Evolutionary conservation across 2,888 invertebrate genomes (phyloP).

Genomic region (Euzophera pinguis): DNA sequence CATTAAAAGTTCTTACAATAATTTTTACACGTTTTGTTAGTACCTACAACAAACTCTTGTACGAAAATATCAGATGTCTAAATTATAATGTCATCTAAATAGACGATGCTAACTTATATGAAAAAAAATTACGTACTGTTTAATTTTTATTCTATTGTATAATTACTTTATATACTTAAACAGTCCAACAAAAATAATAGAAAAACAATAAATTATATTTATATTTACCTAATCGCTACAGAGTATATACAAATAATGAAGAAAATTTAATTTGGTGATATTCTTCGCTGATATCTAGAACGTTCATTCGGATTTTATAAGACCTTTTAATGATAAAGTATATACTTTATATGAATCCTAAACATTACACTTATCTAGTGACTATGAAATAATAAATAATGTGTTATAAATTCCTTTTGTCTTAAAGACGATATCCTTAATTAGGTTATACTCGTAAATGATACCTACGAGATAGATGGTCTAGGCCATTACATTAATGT

Average conservation of each 20-base stretch:
- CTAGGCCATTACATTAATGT: constrained; percentile 39
- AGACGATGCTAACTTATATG: too few species aligned
- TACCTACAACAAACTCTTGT: too few species aligned
- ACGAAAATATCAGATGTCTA: too few species aligned
- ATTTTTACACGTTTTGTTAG: too few species aligned
- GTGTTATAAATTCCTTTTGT: constrained; percentile 56
- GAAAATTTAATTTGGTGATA: neutral
- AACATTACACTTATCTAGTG: constrained; percentile 19
- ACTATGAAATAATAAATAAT: constrained; percentile 21
- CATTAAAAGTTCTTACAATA: constrained; percentile 30
- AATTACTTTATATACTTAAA: too few species aligned
- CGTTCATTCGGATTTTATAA: neutral
- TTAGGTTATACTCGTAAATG: constrained; percentile 30
- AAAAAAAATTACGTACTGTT: too few species aligned
- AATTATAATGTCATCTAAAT: too few species aligned
- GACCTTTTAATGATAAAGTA: constrained; percentile 19
- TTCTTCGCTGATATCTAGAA: neutral
- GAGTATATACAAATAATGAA: neutral
- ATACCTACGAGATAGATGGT: constrained; percentile 34
- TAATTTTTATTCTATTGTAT: too few species aligned
- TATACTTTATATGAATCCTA: constrained; percentile 11
- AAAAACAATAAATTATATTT: neutral
- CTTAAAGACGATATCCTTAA: constrained; percentile 43
- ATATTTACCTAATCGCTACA: neutral
- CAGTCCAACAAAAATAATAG: too few species aligned